A percentile compares a stretch with the other conserved stretches of the same genome.
Evolutionary conservation across 2,113 vertebrate species (phyloP).

Genomic region (Coptodon rendalli): DNA sequence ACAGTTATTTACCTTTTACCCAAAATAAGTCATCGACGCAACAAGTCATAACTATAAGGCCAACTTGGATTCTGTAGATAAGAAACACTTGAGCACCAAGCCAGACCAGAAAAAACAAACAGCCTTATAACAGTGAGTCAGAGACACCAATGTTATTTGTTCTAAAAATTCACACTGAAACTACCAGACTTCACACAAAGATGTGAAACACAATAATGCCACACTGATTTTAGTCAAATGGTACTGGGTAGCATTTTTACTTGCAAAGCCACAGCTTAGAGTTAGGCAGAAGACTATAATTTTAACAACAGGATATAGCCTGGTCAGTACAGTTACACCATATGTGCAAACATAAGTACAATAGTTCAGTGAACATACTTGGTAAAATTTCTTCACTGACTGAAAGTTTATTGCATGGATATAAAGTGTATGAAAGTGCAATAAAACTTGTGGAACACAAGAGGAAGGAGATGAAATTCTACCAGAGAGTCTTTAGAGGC

Average conservation of each 20-base stretch:
- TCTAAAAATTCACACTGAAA: not conserved
- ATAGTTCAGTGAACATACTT: not conserved
- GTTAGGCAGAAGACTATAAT: not conserved
- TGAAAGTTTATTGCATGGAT: not conserved
- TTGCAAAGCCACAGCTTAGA: not conserved
- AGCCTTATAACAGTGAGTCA: not conserved
- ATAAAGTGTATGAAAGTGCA: not conserved
- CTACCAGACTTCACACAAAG: not conserved
- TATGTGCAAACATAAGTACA: not conserved
- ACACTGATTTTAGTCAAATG: not conserved
- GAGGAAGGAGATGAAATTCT: not conserved
- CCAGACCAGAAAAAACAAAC: not conserved
- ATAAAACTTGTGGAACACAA: not conserved
- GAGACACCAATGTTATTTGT: not conserved
- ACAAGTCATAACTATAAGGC: not conserved
- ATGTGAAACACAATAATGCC: not conserved
- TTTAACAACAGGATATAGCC: not conserved
- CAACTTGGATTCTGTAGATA: not conserved
- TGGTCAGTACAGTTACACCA: not conserved
- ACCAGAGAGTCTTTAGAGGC: not conserved
- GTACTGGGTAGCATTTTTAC: not conserved
- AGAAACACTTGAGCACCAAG: not conserved
- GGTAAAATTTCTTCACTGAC: not conserved
- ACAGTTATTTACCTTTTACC: not conserved
- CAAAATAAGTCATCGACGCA: not conserved